A percentile compares a stretch with the other conserved stretches of the same genome.
Conservation (phyloP, 1,140 invertebrate species). For the Zaprionus ghesquierei region DNA sequence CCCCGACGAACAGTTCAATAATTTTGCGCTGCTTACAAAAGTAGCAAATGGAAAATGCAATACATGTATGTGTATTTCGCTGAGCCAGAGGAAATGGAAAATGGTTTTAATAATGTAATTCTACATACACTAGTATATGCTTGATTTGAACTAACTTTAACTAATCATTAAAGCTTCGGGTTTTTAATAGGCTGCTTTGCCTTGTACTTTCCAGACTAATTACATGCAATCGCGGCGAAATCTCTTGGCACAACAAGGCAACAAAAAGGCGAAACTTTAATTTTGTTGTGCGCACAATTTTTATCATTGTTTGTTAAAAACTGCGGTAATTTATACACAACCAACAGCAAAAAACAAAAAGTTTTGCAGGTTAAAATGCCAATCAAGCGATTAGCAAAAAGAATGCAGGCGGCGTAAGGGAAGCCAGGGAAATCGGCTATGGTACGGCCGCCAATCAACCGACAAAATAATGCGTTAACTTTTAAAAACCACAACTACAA, state of each 20-base stretch:
- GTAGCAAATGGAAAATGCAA: conserved; percentile 9
- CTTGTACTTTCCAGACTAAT: conserved; percentile 62
- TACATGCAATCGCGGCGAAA: conserved; percentile 51
- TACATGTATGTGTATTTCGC: too few species aligned
- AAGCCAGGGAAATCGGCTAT: background rate
- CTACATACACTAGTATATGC: background rate
- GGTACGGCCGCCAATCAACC: conserved; percentile 57
- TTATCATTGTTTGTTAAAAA: conserved; percentile 76
- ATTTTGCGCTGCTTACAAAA: conserved; percentile 9
- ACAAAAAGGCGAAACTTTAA: conserved; percentile 59
- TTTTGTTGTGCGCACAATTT: conserved; percentile 63
- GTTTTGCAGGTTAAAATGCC: conserved; percentile 50
- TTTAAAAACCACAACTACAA: conserved; percentile 66
- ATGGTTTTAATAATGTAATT: background rate
- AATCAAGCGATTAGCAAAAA: conserved; percentile 34
- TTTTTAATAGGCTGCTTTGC: conserved; percentile 15
- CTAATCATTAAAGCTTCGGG: conserved; percentile 10
- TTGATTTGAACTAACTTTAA: background rate
- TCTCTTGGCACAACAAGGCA: conserved; percentile 18
- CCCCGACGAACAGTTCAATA: conserved; percentile 33
- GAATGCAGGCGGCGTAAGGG: background rate
- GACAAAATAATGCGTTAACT: conserved; percentile 79
- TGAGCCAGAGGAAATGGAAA: background rate
- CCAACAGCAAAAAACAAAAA: conserved; percentile 51
- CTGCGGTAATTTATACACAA: conserved; percentile 77